Conservation (phyloP, 2,797 vertebrate species). For the Echiichthys vipera region DNA sequence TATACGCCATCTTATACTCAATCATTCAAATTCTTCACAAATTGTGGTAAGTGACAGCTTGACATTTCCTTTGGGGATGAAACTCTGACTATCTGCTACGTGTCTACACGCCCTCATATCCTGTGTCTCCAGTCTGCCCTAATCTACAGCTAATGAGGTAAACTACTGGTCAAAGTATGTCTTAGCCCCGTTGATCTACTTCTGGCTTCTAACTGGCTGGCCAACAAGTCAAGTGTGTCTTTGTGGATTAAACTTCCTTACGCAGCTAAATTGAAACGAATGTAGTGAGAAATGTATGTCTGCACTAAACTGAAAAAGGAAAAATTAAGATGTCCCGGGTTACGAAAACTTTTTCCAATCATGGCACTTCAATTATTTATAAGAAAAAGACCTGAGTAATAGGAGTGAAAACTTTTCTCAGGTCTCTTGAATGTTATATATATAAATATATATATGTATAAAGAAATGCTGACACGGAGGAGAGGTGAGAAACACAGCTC, state of each 20-base stretch:
- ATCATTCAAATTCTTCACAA: background rate
- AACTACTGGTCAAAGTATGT: conserved; percentile 39
- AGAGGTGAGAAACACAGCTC: conserved; percentile 29
- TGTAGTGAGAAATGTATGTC: conserved; percentile 36
- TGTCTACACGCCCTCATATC: conserved; percentile 19
- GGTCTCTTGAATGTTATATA: conserved; percentile 1
- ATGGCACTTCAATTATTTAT: too few relatives aligned
- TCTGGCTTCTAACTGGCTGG: conserved; percentile 30
- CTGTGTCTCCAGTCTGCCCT: conserved; percentile 22
- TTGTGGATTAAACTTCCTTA: conserved; percentile 57
- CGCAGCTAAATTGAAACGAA: conserved; percentile 47
- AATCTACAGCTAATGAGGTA: conserved; percentile 61
- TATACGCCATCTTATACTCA: background rate
- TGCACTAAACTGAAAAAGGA: conserved; percentile 1
- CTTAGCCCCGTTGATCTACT: conserved; percentile 37
- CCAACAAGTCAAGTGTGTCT: conserved; percentile 55
- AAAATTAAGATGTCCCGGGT: background rate
- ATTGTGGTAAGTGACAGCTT: background rate
- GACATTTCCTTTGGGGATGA: conserved; percentile 12
- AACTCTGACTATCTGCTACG: background rate
- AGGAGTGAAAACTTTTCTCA: conserved; percentile 11
- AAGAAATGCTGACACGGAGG: conserved; percentile 35
- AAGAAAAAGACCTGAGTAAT: conserved; percentile 19
- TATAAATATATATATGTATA: too few relatives aligned
- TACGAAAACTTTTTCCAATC: background rate